Conservation (phyloP, 2,888 invertebrate genomes). For the Stegophylla sp. region DNA sequence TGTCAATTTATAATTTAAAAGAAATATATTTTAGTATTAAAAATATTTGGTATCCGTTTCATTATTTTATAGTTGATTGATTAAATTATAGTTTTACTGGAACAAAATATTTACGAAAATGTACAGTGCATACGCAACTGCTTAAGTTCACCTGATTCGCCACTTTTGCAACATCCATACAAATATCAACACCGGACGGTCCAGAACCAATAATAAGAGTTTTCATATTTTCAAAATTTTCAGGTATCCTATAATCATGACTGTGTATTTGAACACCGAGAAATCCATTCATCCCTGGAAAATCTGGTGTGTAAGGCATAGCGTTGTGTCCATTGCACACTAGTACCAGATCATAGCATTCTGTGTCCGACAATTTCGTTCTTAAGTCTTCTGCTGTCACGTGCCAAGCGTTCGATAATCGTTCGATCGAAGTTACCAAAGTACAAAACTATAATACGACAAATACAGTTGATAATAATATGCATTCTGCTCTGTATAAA, state of each 20-base stretch:
- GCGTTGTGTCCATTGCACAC: slow-evolving; percentile 65
- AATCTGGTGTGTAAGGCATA: slow-evolving; percentile 64
- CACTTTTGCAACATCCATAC: slow-evolving; percentile 72
- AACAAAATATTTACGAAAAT: too few relatives aligned
- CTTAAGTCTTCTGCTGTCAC: slow-evolving; percentile 64
- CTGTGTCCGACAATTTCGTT: slow-evolving; percentile 62
- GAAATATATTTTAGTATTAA: too few relatives aligned
- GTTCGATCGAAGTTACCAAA: slow-evolving; percentile 49
- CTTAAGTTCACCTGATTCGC: slow-evolving; percentile 69
- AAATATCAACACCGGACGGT: slow-evolving; percentile 77
- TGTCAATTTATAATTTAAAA: too few relatives aligned
- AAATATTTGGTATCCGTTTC: too few relatives aligned
- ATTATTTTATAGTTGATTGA: too few relatives aligned
- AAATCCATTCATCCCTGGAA: slow-evolving; percentile 67
- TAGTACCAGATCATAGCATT: slow-evolving; percentile 65
- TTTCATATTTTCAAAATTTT: slow-evolving; percentile 69
- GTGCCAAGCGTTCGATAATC: slow-evolving; percentile 63
- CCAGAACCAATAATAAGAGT: slow-evolving; percentile 77
- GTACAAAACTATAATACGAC: slow-evolving; percentile 54
- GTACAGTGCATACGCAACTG: too few relatives aligned
- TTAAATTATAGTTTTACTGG: too few relatives aligned
- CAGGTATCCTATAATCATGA: slow-evolving; percentile 75
- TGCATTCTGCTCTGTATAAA: too few relatives aligned
- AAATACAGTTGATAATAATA: neutral
- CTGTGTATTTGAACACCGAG: slow-evolving; percentile 74